Evolutionary conservation across 2,797 vertebrate genomes (phyloP), one percentile per base, ranked within the genome.

Genomic region (Schizothorax lantsangensis): DNA sequence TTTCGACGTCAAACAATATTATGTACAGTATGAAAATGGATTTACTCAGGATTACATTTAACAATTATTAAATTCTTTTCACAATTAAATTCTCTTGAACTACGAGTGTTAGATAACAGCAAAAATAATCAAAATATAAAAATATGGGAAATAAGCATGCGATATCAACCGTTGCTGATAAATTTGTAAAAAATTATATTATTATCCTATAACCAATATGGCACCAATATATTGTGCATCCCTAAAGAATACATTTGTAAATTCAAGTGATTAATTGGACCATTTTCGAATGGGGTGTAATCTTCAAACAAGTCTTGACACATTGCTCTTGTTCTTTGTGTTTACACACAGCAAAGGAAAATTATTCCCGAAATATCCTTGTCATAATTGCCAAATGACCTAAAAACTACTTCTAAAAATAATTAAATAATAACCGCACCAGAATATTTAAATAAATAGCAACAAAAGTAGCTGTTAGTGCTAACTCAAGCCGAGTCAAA

Each of bases 281-380:
- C 7, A 1, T 49, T 47, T 75, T 33, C 45, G 84, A 74, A 30
- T 19, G 21, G 43, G 45, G 26, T 59, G 38, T 52, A 75, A 78
- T 84, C 14, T 81, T 64, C 12, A 81, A 77, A 54, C 68, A 38
- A 19, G 79, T 78, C 78, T 57, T 19, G 43, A 87, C 49, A 82
- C 68, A 26, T 30, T 52, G 54, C 69, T 59, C n/a, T 30, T 62
- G 38, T 23, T 68, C 75, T 73, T 73, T 72, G 26, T 2, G n/a
- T 83, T 73, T 57, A 72, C 36, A 83, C 64, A 82, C 2, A 66
- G 26, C 33, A 45, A n/a, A 71, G 23, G 36, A 23, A 68, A 79
- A 21, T 26, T 14, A 38, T 57, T 78, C 21, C 36, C 5, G 15
- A 49, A 62, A 36, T 64, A 68, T 77, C 59, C 7, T 40, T 14